Evolutionary conservation across 2,888 invertebrate genomes (phyloP).

Genomic region (Hypomecis atomaria): DNA sequence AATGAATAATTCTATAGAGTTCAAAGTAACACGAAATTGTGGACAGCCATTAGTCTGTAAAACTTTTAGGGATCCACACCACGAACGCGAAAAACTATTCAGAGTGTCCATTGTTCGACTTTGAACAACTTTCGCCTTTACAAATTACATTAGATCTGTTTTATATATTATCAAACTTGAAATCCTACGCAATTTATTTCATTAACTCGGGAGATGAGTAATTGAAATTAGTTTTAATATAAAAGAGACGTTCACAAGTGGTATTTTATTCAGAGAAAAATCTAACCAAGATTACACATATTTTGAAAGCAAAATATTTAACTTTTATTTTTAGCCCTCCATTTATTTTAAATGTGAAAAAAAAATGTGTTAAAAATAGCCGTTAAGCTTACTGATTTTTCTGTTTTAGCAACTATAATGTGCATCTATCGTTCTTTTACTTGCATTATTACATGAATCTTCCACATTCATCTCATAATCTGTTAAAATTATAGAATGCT

Average conservation of each 20-base stretch:
- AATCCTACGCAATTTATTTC: slow-evolving; percentile 1
- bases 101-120: slow-evolving; percentile 30
- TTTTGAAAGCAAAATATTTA: too few species aligned
- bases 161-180: slow-evolving; percentile 9
- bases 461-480: too few species aligned
- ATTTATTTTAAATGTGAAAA: too few species aligned
- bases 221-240: neutral
- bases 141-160: slow-evolving; percentile 17
- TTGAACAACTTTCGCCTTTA: slow-evolving; percentile 26
- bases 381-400: too few species aligned
- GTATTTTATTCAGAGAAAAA: too few species aligned
- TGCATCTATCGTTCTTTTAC: too few species aligned
- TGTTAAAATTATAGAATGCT: too few species aligned
- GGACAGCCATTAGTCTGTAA: slow-evolving; percentile 31
- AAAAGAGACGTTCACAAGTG: neutral
- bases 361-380: too few species aligned
- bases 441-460: too few species aligned
- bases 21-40: slow-evolving; percentile 20
- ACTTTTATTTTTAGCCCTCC: too few species aligned
- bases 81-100: slow-evolving; percentile 35
- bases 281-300: too few species aligned
- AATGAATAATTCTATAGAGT: slow-evolving; percentile 15
- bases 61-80: slow-evolving; percentile 31
- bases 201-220: neutral
- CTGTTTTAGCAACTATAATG: too few species aligned